These are phyloP conservation scores for Nemurella pictetii DNA, from an alignment of 2,888 invertebrate species.

Conservation along the genomic window DNA sequence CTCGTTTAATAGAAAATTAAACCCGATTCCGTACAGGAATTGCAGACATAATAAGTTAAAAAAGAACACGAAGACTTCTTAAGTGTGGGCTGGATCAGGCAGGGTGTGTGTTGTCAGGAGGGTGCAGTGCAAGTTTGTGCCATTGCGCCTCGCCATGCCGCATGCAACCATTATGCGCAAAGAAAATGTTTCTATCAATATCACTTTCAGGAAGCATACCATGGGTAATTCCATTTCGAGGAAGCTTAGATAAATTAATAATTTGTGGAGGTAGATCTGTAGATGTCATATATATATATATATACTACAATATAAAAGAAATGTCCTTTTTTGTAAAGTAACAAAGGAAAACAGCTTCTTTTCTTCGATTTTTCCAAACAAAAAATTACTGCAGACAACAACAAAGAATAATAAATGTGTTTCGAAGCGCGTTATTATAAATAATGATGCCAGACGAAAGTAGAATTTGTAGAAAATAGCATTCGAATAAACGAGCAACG, in stretches of 20 bases:
- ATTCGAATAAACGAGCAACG: background rate
- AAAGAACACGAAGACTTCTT: background rate
- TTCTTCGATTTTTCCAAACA: background rate
- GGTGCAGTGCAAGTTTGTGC: too few relatives aligned
- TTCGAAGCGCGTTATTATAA: background rate
- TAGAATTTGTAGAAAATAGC: too few relatives aligned
- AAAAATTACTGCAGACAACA: background rate
- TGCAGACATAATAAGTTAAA: background rate
- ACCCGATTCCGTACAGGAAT: background rate
- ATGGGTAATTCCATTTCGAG: background rate
- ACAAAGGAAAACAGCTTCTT: background rate
- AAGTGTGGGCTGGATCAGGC: background rate
- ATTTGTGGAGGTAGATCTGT: background rate
- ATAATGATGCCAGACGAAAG: constrained; percentile 1
- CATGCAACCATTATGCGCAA: background rate
- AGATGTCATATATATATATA: background rate
- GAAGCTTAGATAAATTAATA: background rate
- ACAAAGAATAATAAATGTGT: background rate
- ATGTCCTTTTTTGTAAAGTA: background rate
- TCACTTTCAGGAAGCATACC: background rate
- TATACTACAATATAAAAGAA: too few relatives aligned
- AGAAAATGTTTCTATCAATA: background rate
- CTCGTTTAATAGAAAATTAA: background rate
- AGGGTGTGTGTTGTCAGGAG: too few relatives aligned
- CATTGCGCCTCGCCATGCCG: background rate